Base-by-base conservation (phyloP, 2,113 vertebrate genomes). In the Indicator maculatus region DNA sequence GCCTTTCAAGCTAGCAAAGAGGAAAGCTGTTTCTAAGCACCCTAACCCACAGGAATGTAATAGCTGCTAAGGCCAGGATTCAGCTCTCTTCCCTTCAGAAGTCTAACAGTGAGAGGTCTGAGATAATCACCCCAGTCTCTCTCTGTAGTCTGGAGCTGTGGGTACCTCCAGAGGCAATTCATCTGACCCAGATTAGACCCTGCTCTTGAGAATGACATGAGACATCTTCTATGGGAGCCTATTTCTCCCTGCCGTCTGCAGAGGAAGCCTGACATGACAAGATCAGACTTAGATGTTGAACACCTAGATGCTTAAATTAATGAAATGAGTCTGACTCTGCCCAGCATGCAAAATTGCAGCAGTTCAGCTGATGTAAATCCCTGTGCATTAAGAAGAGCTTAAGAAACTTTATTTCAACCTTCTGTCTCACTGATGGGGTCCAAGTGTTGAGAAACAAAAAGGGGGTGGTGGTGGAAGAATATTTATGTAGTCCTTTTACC, bases 121-220 rank as follows among this genome's bases (percentile, higher is more conserved):
- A 60, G 76, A 96, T 90, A 96, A 96, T 94, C 95, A 93, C 96
- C 83, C 86, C 86, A 41, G 61, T 65, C 88, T 94, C 71, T 56
- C 86, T 92, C 80, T 71, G 24, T 84, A 88, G 80, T 47, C 58
- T 90, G 86, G 81, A 59, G 65, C 56, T 83, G 45, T 39, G 69
- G 61, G 80, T 67, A 87, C 12, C 86, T 74, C 86, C 63, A 16
- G 2, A 52, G 83, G 65, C 65, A 87, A 88, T 78, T 75, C 73
- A n/a, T 85, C 64, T 88, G 86, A 41, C 83, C 90, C 80, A 70
- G 69, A 77, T 88, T 58, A 67, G 83, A 88, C 41, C n/a, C 21
- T 64, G 39, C 7, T 93, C 75, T 90, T 38, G 61, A 74, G 80
- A 53, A 53, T 14, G 63, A 86, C 90, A 84, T 24, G 53, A 90